Evolutionary conservation across 2,888 invertebrate species (phyloP).

Genomic region (Lutraria lutraria): DNA sequence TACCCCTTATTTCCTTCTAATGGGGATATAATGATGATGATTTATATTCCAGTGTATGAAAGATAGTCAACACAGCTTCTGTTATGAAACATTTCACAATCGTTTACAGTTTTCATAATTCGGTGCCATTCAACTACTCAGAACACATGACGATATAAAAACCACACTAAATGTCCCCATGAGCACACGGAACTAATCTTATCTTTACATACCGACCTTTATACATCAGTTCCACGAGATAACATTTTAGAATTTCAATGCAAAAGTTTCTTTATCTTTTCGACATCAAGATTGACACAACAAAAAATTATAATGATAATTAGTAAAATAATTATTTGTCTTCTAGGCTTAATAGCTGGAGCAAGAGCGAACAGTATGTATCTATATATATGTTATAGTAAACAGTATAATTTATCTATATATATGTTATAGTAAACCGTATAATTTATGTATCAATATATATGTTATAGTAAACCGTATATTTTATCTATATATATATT

Average conservation of each 20-base stretch:
- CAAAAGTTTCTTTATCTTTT: background rate
- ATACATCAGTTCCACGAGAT: background rate
- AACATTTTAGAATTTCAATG: background rate
- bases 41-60: too few species aligned
- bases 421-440: too few species aligned
- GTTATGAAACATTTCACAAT: background rate
- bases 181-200: background rate
- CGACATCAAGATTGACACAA: background rate
- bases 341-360: background rate
- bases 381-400: background rate
- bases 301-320: background rate
- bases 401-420: background rate
- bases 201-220: background rate
- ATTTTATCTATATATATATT: too few species aligned
- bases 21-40: too few species aligned
- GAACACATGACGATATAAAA: background rate
- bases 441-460: too few species aligned
- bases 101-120: background rate
- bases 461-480: too few species aligned
- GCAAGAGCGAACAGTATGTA: background rate
- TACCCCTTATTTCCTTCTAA: too few species aligned
- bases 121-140: background rate
- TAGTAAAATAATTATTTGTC: background rate
- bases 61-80: background rate
- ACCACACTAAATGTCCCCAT: background rate